phyloP scores from a whole-genome alignment of 1,140 invertebrate species.

The Geopemphigus sp. region DNA sequence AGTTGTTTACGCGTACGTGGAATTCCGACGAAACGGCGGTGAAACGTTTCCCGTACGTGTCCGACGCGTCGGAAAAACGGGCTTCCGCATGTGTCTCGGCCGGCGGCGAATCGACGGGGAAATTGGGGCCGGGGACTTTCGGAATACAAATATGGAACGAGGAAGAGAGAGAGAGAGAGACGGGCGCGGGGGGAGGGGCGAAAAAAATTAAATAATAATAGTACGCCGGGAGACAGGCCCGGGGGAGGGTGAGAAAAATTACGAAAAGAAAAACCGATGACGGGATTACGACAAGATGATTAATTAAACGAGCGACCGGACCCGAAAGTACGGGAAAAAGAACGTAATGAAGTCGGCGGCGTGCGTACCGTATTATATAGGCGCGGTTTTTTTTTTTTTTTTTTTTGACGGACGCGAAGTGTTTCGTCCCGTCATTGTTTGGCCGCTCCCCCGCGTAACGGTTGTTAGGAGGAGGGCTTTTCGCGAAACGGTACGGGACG shows the following conservation, averaged over 20 bases:
- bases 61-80: not conserved
- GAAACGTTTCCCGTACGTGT: not conserved
- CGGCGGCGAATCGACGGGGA: conserved; percentile 4
- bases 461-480: conserved; percentile 33
- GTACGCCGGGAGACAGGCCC: not conserved
- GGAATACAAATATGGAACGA: conserved; percentile 38
- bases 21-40: not conserved
- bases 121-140: not conserved
- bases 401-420: conserved; percentile 15
- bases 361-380: not conserved
- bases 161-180: too few relatives aligned
- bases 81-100: conserved; percentile 31
- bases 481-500: not conserved
- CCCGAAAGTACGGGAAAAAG: not conserved
- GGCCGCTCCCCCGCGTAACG: not conserved
- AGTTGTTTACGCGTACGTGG: not conserved
- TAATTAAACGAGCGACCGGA: conserved; percentile 25
- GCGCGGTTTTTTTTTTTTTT: too few relatives aligned
- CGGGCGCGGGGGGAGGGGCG: not conserved
- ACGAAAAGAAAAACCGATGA: conserved; percentile 11
- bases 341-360: conserved; percentile 32
- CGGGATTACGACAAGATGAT: conserved; percentile 45
- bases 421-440: too few relatives aligned
- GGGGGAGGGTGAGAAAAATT: not conserved
- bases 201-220: conserved; percentile 34